Conservation (phyloP, 2,888 invertebrate species). For the Platypus cylindrus region DNA sequence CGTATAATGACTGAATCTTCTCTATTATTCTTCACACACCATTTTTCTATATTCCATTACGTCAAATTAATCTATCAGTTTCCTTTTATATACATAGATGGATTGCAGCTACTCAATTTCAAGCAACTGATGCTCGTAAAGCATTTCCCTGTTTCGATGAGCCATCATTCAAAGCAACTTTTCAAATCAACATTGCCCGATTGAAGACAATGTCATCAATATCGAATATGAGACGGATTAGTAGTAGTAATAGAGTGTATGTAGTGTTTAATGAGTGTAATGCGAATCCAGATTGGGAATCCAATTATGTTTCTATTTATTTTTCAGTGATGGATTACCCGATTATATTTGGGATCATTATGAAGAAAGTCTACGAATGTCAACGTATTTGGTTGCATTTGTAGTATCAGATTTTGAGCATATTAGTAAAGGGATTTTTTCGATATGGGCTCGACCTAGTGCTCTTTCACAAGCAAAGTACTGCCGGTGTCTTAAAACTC, state of each 20-base stretch:
- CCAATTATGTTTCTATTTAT: background rate
- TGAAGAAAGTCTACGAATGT: conserved; percentile 69
- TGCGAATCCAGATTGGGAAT: background rate
- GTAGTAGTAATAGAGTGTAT: conserved; percentile 18
- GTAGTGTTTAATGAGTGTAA: conserved; percentile 5
- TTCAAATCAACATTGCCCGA: conserved; percentile 64
- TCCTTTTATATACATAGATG: conserved; percentile 45
- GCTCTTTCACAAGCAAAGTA: conserved; percentile 61
- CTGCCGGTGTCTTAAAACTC: conserved; percentile 1
- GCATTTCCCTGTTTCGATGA: conserved; percentile 85
- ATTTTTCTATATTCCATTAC: background rate
- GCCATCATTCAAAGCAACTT: conserved; percentile 69
- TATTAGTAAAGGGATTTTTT: conserved; percentile 43
- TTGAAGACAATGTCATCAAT: conserved; percentile 58
- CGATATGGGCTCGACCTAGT: conserved; percentile 58
- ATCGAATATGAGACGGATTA: conserved; percentile 59
- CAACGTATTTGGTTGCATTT: conserved; percentile 80
- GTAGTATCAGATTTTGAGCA: conserved; percentile 64
- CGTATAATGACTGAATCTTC: too few species aligned
- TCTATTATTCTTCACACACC: too few species aligned
- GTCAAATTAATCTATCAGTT: background rate
- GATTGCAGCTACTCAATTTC: conserved; percentile 73
- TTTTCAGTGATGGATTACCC: conserved; percentile 40
- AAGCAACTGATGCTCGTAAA: conserved; percentile 66
- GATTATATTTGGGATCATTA: conserved; percentile 68